These are phyloP conservation scores for Chloroceryle inda DNA, from an alignment of 2,797 vertebrate genomes.

Conservation along the genomic window DNA sequence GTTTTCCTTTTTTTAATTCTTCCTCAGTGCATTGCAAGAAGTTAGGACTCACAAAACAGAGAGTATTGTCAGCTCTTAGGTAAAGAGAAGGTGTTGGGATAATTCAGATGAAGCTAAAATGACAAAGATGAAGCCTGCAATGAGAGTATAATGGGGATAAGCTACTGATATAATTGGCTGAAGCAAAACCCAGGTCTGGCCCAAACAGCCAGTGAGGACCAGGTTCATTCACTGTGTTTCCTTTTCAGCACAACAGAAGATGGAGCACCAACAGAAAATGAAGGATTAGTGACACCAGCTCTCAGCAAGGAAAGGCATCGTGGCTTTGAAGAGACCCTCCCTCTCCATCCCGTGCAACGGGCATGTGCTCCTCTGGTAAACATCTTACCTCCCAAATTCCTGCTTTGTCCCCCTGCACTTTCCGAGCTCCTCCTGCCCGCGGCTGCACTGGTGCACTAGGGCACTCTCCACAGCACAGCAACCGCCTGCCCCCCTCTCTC, in stretches of 20 bases:
- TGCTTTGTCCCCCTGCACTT: not conserved
- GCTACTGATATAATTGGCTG: not conserved
- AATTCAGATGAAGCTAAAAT: not conserved
- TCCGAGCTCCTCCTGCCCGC: not conserved
- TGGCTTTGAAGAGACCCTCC: not conserved
- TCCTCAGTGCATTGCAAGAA: not conserved
- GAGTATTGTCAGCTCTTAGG: not conserved
- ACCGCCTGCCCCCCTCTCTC: not conserved
- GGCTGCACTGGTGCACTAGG: not conserved
- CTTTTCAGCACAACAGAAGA: not conserved
- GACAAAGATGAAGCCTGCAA: not conserved
- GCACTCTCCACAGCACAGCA: not conserved
- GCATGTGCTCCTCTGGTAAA: accelerated
- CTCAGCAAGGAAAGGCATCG: not conserved
- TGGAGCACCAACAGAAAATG: not conserved
- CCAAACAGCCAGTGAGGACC: not conserved
- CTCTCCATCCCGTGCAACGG: accelerated
- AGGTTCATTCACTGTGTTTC: not conserved
- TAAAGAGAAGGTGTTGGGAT: not conserved
- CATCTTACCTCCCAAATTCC: accelerated
- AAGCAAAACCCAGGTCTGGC: not conserved
- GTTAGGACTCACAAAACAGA: not conserved
- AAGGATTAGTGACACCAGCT: not conserved
- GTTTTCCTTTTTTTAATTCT: not conserved
- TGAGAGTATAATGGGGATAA: not conserved